These are phyloP conservation scores for Jaculus jaculus DNA, from an alignment of 2,113 vertebrate species.

Conservation along the genomic window DNA sequence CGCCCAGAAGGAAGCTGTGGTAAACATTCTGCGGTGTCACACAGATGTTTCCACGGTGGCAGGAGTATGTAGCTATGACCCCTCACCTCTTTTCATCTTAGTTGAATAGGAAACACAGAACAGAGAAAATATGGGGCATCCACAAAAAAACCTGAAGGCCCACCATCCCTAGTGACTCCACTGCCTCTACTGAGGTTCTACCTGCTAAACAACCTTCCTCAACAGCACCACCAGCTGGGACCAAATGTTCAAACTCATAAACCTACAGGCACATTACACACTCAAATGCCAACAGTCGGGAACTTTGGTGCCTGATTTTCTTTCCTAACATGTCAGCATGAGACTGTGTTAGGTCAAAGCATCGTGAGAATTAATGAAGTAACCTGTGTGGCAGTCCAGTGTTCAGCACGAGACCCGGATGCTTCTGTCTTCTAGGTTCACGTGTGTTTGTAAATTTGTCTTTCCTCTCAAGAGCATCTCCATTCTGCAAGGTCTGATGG, in stretches of 20 bases:
- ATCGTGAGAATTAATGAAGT: not conserved
- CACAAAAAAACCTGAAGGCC: too few species aligned
- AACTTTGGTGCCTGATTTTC: too few species aligned
- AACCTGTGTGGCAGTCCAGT: not conserved
- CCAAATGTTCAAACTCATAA: too few species aligned
- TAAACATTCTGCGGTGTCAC: not conserved
- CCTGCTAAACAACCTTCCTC: not conserved
- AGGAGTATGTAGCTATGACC: not conserved
- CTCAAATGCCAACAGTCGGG: too few species aligned
- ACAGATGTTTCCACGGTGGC: not conserved
- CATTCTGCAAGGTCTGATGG: not conserved
- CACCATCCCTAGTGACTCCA: not conserved
- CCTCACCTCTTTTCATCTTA: not conserved
- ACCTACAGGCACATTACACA: too few species aligned
- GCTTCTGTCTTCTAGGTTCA: not conserved
- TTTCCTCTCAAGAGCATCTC: conserved; percentile 15
- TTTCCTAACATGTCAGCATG: not conserved
- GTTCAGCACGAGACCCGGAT: not conserved
- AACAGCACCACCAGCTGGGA: not conserved
- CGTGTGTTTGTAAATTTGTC: not conserved
- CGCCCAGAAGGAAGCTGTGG: not conserved
- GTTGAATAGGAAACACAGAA: not conserved
- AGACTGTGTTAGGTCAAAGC: not conserved
- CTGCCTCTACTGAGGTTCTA: not conserved
- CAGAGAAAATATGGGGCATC: not conserved